Evolutionary conservation across 2,797 vertebrate genomes (phyloP).

Genomic region (Cuniculus paca): DNA sequence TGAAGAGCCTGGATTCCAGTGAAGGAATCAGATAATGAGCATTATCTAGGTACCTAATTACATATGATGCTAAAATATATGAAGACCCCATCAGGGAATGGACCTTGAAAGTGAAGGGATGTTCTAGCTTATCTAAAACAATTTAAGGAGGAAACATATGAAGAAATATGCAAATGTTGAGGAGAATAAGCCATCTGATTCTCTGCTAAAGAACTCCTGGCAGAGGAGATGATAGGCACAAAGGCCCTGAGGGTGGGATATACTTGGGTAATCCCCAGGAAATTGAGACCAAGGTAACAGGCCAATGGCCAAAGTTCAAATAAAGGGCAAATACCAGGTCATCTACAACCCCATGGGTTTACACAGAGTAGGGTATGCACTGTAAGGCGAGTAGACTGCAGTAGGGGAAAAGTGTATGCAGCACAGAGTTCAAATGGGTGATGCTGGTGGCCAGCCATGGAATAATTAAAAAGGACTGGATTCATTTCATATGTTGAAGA

Average conservation of each 20-base stretch:
- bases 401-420: not conserved
- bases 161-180: not conserved
- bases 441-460: not conserved
- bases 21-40: not conserved
- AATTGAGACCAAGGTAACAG: not conserved
- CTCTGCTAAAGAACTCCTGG: not conserved
- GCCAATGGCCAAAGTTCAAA: not conserved
- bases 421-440: not conserved
- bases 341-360: not conserved
- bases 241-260: not conserved
- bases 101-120: too few species aligned
- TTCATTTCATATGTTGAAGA: not conserved
- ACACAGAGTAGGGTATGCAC: not conserved
- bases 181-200: not conserved
- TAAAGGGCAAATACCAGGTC: not conserved
- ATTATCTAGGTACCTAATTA: not conserved
- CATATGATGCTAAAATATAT: not conserved
- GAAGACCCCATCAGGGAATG: too few species aligned
- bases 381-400: not conserved
- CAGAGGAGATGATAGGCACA: not conserved
- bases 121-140: too few species aligned
- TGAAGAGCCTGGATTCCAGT: not conserved
- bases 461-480: not conserved
- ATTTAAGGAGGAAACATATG: too few species aligned
- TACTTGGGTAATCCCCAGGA: not conserved